Evolutionary conservation across 2,797 vertebrate species (phyloP).

Genomic region (Alectoris magna): DNA sequence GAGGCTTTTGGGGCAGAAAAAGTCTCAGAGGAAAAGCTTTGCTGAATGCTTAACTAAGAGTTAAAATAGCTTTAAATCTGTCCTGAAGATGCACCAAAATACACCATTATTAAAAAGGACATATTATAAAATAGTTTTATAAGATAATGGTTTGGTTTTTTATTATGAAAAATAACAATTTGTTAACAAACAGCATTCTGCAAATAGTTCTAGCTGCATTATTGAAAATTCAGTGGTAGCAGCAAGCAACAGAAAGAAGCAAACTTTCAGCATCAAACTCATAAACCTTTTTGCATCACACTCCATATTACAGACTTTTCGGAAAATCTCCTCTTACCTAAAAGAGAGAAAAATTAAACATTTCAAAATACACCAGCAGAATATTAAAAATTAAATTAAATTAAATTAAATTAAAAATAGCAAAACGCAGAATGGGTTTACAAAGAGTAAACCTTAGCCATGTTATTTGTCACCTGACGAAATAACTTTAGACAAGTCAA

Average conservation of each 20-base stretch:
- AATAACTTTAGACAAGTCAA: neutral
- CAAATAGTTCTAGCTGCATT: neutral
- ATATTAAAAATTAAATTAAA: neutral
- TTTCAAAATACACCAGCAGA: neutral
- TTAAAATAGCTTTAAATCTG: neutral
- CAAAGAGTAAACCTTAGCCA: neutral
- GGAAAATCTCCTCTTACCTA: neutral
- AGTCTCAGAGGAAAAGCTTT: neutral
- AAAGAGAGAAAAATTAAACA: fast-evolving
- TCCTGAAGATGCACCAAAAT: neutral
- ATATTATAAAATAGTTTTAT: neutral
- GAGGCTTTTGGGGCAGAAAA: neutral
- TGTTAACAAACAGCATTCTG: neutral
- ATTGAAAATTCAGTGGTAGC: neutral
- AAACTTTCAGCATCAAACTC: neutral
- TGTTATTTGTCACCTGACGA: neutral
- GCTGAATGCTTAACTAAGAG: neutral
- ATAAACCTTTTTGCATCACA: neutral
- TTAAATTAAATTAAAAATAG: too few species aligned
- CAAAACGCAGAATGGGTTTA: neutral
- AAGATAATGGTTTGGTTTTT: neutral
- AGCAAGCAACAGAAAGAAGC: neutral
- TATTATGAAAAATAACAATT: neutral
- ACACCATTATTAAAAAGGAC: neutral
- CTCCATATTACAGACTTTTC: neutral